Conservation (phyloP, 2,797 vertebrate genomes). For the Threskiornis aethiopicus region DNA sequence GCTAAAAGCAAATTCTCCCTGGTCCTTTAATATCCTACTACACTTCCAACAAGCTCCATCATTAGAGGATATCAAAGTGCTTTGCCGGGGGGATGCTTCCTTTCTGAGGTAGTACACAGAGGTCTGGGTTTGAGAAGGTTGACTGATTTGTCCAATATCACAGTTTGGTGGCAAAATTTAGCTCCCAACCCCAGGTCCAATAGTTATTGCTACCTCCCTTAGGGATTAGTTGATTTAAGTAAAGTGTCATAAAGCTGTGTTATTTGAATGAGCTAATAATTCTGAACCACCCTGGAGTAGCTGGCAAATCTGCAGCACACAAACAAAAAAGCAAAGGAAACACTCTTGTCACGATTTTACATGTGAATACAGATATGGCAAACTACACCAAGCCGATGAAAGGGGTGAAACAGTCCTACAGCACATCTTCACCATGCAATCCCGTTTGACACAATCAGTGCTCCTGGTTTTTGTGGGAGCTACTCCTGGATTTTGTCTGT, state of each 20-base stretch:
- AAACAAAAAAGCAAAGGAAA: neutral
- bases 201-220: neutral
- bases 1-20: neutral
- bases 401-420: neutral
- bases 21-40: neutral
- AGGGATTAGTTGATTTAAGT: neutral
- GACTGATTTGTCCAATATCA: neutral
- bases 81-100: neutral
- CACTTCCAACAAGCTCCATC: neutral
- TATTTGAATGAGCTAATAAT: neutral
- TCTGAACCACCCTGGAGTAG: neutral
- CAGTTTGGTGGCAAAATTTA: neutral
- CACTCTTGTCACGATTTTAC: neutral
- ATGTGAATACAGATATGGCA: neutral
- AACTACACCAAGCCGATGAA: neutral
- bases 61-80: neutral
- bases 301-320: neutral
- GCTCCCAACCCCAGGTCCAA: neutral
- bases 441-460: neutral
- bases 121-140: neutral
- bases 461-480: constrained; percentile 35
- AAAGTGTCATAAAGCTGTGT: neutral
- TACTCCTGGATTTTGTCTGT: constrained; percentile 7
- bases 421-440: neutral
- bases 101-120: neutral